These are phyloP conservation scores for Arion vulgaris DNA, from an alignment of 1,140 invertebrate species.

Conservation along the genomic window DNA sequence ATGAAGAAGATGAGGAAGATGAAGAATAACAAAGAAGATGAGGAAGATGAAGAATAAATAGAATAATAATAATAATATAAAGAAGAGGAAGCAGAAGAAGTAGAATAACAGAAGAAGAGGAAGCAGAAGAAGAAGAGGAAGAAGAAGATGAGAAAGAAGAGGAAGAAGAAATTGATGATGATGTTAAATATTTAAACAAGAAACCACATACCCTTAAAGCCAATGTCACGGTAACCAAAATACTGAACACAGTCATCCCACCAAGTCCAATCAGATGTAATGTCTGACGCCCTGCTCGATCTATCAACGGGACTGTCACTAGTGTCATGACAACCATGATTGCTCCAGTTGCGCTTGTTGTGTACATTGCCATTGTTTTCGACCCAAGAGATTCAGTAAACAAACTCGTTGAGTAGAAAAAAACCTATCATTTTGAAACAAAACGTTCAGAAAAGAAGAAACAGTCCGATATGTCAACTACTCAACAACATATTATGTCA, in stretches of 20 bases:
- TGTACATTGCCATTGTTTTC: slow-evolving; percentile 79
- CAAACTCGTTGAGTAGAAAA: slow-evolving; percentile 89
- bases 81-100: too few relatives aligned
- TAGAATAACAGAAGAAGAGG: too few relatives aligned
- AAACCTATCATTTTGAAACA: slow-evolving; percentile 68
- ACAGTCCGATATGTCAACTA: too few relatives aligned
- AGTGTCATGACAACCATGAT: slow-evolving; percentile 71
- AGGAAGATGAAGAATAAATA: too few relatives aligned
- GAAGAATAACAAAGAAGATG: too few relatives aligned
- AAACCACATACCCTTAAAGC: slow-evolving; percentile 82
- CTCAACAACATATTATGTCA: too few relatives aligned
- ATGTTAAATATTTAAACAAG: too few relatives aligned
- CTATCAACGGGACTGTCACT: slow-evolving; percentile 73
- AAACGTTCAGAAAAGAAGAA: neutral
- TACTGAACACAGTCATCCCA: slow-evolving; percentile 90
- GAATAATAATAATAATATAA: too few relatives aligned
- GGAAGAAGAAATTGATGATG: too few relatives aligned
- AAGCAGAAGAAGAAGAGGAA: too few relatives aligned
- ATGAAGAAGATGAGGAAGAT: too few relatives aligned
- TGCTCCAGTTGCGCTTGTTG: slow-evolving; percentile 84
- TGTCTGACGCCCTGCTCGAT: slow-evolving; percentile 82
- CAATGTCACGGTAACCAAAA: slow-evolving; percentile 92
- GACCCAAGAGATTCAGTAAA: slow-evolving; percentile 82
- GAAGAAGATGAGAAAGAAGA: too few relatives aligned
- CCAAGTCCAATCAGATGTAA: slow-evolving; percentile 82